Percentiles rank a stretch among this genome's conserved stretches.
These are phyloP conservation scores for Aleiodes sp. DNA, from an alignment of 1,140 invertebrate species.

Conservation along the genomic window DNA sequence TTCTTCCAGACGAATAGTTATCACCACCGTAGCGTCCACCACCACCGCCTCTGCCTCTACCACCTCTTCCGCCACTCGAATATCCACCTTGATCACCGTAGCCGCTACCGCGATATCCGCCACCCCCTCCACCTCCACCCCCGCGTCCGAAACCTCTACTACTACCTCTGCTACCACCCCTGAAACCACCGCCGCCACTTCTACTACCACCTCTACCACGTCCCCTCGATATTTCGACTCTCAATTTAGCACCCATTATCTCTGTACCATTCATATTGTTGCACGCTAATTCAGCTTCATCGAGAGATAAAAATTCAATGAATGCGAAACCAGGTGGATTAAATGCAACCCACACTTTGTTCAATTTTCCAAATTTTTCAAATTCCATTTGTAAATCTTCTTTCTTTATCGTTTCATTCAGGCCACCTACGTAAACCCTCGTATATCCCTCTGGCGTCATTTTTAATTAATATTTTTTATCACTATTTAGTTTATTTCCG, in stretches of 20 bases:
- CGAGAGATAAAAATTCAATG: constrained; percentile 95
- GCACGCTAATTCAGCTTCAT: constrained; percentile 94
- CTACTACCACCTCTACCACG: constrained; percentile 69
- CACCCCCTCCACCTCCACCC: constrained; percentile 44
- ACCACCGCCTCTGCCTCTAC: constrained; percentile 57
- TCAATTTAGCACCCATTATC: constrained; percentile 80
- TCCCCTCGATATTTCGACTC: constrained; percentile 84
- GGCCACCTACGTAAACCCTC: constrained; percentile 85
- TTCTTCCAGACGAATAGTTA: constrained; percentile 41
- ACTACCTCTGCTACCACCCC: constrained; percentile 68
- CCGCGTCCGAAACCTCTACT: constrained; percentile 61
- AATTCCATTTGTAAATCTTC: constrained; percentile 88
- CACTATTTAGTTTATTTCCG: not conserved
- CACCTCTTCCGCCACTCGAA: constrained; percentile 59
- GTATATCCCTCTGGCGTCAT: constrained; percentile 69
- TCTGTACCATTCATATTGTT: constrained; percentile 89
- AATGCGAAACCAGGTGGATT: constrained; percentile 98
- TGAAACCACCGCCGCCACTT: constrained; percentile 66
- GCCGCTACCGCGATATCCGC: constrained; percentile 58
- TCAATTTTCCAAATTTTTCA: constrained; percentile 90
- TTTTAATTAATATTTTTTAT: constrained; percentile 37
- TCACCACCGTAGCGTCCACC: constrained; percentile 46
- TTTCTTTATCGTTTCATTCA: constrained; percentile 84
- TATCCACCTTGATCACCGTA: constrained; percentile 56
- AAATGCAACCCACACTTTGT: constrained; percentile 95